Evolutionary conservation across 1,140 invertebrate species (phyloP), one percentile per base, ranked within the genome.

Genomic region (Dysdera silvatica): DNA sequence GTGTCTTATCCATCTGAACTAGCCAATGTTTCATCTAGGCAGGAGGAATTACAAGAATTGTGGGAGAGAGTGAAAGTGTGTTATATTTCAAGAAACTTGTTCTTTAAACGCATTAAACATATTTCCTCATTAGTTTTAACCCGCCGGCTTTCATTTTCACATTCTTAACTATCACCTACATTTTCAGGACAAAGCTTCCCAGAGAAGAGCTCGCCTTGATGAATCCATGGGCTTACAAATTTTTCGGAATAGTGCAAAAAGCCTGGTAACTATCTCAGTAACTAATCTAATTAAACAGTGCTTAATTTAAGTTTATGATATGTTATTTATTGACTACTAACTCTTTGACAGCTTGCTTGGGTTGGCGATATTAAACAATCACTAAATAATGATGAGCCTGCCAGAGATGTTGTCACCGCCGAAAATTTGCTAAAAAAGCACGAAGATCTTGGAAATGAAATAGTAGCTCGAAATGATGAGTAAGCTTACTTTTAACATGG

Each of bases 171-270:
- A n/a, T n/a, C n/a, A n/a, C n/a, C n/a, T n/a, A n/a, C n/a, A n/a
- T 23, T 69, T 71, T 32, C 82, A 88, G 74, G 84, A 83, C 4
- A 91, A 92, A 71, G 91, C 92, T 1, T 80, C 82, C 12, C 87
- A 92, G 51, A 78, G 91, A 23, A 80, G 89, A 62, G 83, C 83
- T 0, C 76, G 89, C 55, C 80, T 98, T 10, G 91, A 96, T 75
- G 89, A 91, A 73, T 90, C 92, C 14, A 91, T 97, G 10, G 94
- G 94, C 0, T 86, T 91, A 70, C 91, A 96, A 75, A 91, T 97
- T 67, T 98, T 98, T 74, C 88, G 88, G 70, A 91, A 89, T 71
- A 86, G 83, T 69, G 84, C 86, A 3, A 90, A 89, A 74, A 88
- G 86, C 58, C 73, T 91, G 23, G 78, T 82, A 71, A 73, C 73